phyloP scores from a whole-genome alignment of 2,113 vertebrate genomes.

The Carassius auratus region DNA sequence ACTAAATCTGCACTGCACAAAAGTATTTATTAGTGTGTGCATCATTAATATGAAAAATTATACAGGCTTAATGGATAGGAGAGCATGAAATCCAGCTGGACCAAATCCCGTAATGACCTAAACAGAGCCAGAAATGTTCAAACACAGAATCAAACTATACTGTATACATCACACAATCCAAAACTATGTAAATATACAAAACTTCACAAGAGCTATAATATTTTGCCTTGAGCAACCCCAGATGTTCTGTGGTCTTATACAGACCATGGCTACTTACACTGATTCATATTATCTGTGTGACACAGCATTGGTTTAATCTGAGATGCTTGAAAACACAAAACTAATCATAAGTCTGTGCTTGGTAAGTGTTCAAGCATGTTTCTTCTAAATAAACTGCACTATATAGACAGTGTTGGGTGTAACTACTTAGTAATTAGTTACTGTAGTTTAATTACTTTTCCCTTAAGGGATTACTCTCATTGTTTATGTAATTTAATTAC shows the following conservation, averaged over 20 bases:
- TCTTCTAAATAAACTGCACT: neutral
- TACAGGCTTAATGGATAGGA: neutral
- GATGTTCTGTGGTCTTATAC: neutral
- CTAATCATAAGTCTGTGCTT: neutral
- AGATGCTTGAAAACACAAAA: constrained; percentile 9
- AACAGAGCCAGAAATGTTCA: constrained; percentile 19
- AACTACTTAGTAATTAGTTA: too few relatives aligned
- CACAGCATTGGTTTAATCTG: neutral
- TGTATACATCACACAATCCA: constrained; percentile 31
- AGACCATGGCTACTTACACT: neutral
- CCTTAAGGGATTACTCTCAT: too few relatives aligned
- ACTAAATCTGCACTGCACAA: neutral
- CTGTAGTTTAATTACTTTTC: too few relatives aligned
- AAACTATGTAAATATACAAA: constrained; percentile 33
- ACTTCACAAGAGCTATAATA: constrained; percentile 14
- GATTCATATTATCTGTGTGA: neutral
- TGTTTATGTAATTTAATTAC: too few relatives aligned
- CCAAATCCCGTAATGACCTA: constrained; percentile 28
- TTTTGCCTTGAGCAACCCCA: constrained; percentile 20
- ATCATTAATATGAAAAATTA: constrained; percentile 26
- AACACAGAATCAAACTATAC: constrained; percentile 8
- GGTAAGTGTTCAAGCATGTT: neutral
- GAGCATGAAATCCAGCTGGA: constrained; percentile 15
- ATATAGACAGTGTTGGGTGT: neutral
- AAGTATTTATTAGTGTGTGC: neutral